Evolutionary conservation across 2,797 vertebrate species (phyloP), one percentile per base, ranked within the genome.

Genomic region (Nasua narica): DNA sequence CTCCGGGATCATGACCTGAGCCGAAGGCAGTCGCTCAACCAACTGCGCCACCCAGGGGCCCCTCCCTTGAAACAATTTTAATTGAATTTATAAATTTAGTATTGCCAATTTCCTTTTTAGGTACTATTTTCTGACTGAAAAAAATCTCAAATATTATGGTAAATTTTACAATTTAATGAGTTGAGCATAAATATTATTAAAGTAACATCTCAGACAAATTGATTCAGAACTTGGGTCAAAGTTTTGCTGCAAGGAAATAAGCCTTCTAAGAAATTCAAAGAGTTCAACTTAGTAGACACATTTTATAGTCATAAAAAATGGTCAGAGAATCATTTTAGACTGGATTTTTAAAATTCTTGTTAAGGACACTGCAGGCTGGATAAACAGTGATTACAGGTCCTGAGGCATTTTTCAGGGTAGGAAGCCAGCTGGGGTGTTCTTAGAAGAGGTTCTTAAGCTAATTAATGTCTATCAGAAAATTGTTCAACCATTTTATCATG

Each of bases 401-500:
- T 65, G 29, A 89, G 62, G 52, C 69, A 67, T 89, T 90, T 95
- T 54, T 43, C 18, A 56, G 93, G 90, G 5, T 50, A 58, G 43
- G 37, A 79, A 84, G 62, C 65, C n/a, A 90, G 21, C 27, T 52
- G 52, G 10, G 27, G 25, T 86, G 25, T 43, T 90, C n/a, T 83
- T 76, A 60, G 93, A 93, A 96, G 86, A 89, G 35, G 56, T 88
- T 76, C 40, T 92, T 60, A 74, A 89, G 74, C 83, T 95, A 96
- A 97, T 96, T 91, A 90, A 87, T 43, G 14, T 69, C 84, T 72
- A 58, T 90, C 77, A n/a, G 88, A 85, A 95, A 94, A 52, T 50
- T 50, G 46, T 60, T 83, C 62, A 77, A 82, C 90, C 84, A 69
- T 90, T 92, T 90, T 50, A 86, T 52, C 35, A 60, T 32, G 29